Conservation (phyloP, 1,140 invertebrate genomes). For the Sarcophaga bullata region DNA sequence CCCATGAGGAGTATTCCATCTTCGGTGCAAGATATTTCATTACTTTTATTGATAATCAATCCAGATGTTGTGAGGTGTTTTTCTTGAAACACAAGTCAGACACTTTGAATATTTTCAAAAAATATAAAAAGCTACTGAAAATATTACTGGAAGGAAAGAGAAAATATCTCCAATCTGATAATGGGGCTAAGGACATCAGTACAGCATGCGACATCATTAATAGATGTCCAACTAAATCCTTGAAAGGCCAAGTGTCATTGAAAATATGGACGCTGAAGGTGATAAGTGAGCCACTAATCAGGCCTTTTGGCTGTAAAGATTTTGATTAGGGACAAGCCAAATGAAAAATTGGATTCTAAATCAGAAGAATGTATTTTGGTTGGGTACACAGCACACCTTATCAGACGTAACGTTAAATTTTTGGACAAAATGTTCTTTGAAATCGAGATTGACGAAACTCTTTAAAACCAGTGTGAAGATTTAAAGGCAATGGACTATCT, state of each 20-base stretch:
- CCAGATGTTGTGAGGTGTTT: not conserved
- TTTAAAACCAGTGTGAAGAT: not conserved
- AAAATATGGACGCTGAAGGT: too few relatives aligned
- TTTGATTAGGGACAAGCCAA: constrained; percentile 46
- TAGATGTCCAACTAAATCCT: constrained; percentile 47
- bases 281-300: constrained; percentile 54
- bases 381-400: constrained; percentile 41
- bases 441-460: not conserved
- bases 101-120: constrained; percentile 37
- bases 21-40: not conserved
- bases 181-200: constrained; percentile 35
- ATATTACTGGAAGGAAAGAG: constrained; percentile 6
- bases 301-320: constrained; percentile 55
- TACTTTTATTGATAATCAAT: constrained; percentile 26
- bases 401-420: constrained; percentile 46
- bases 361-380: too few relatives aligned
- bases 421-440: constrained; percentile 29
- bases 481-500: not conserved
- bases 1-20: not conserved
- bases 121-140: constrained; percentile 31
- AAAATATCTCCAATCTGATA: too few relatives aligned
- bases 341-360: constrained; percentile 42
- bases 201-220: constrained; percentile 48
- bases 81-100: too few relatives aligned
- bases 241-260: constrained; percentile 49